phyloP scores from a whole-genome alignment of 1,140 invertebrate genomes.

The Hycleus phaleratus region DNA sequence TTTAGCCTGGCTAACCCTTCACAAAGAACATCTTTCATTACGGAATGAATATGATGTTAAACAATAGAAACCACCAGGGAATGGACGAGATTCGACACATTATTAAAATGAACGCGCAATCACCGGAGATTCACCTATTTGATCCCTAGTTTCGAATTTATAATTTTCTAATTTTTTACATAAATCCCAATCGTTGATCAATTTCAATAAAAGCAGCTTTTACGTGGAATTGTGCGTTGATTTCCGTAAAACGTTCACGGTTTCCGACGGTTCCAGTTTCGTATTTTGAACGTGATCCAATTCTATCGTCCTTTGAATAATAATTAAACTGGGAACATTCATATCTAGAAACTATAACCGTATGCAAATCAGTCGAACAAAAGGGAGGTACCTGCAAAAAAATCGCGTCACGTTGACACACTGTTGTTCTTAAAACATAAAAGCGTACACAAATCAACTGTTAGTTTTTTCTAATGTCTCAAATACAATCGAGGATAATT shows the following conservation, averaged over 20 bases:
- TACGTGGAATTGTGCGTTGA: too few relatives aligned
- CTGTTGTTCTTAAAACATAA: conserved; percentile 22
- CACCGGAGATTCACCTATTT: too few relatives aligned
- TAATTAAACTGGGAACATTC: conserved; percentile 4
- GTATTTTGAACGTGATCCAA: not conserved
- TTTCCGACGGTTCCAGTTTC: too few relatives aligned
- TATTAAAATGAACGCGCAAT: not conserved
- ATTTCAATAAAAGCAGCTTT: too few relatives aligned
- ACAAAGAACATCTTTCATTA: conserved; percentile 25
- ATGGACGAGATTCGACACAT: conserved; percentile 18
- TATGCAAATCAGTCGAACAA: conserved; percentile 22
- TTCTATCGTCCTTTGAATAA: conserved; percentile 5
- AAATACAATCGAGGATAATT: conserved; percentile 4
- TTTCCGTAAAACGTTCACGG: too few relatives aligned
- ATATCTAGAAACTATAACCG: conserved; percentile 23
- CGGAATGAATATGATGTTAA: conserved; percentile 20
- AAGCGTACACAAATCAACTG: conserved; percentile 16
- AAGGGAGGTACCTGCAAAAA: conserved; percentile 21
- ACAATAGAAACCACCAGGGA: conserved; percentile 17
- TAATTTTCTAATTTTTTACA: too few relatives aligned
- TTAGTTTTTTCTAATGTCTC: conserved; percentile 4
- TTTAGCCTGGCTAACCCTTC: conserved; percentile 8
- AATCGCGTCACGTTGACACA: conserved; percentile 24
- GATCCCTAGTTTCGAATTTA: too few relatives aligned
- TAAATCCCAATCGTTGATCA: too few relatives aligned